Base-by-base conservation (phyloP, 2,888 invertebrate species). In the Eugnorisma glareosa region DNA sequence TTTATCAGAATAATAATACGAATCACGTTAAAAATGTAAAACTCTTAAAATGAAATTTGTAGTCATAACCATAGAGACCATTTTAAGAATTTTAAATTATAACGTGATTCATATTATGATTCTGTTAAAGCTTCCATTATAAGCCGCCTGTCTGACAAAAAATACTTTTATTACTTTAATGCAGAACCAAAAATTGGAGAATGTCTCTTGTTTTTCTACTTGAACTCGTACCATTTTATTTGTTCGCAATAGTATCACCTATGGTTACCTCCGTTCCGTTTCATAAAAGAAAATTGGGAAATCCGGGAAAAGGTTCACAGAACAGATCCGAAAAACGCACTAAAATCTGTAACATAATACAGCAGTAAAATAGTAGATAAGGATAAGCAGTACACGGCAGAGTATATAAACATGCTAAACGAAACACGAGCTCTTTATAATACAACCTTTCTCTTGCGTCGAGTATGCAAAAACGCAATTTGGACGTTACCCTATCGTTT, bases 251-350 rank as follows among this genome's bases (percentile, higher is more conserved):
- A 31, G 37, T 71, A 78, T 78, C 61, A 64, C 78, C 74, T 80
- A 59, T 2, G 28, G 45, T 67, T 79, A 82, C 78, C 59, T 79
- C 18, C 24, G 43, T 67, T 68, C 24, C 54, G 59, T 61, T 74
- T 61, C 72, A 73, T 84, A 80, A 82, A 85, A 79, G 79, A 73
- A 85, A 80, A 83, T 79, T 76, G 82, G 64, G 71, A 74, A 84
- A 64, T 73, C 69, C 51, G 72, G 35, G 69, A 71, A 85, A 79
- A 67, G 71, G 67, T 77, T 75, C 77, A 74, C 48, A 75, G 57
- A 80, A 68, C 40, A 51, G 18, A 81, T 76, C 66, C 71, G 63
- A 63, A 66, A 72, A 80, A 83, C 61, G 18, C 68, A 85, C 71
- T 81, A 81, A 77, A 85, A 83, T 83, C 75, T 83, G 63, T 72